These are phyloP conservation scores for Caranx ignobilis DNA, from an alignment of 2,113 vertebrate genomes.

Conservation along the genomic window DNA sequence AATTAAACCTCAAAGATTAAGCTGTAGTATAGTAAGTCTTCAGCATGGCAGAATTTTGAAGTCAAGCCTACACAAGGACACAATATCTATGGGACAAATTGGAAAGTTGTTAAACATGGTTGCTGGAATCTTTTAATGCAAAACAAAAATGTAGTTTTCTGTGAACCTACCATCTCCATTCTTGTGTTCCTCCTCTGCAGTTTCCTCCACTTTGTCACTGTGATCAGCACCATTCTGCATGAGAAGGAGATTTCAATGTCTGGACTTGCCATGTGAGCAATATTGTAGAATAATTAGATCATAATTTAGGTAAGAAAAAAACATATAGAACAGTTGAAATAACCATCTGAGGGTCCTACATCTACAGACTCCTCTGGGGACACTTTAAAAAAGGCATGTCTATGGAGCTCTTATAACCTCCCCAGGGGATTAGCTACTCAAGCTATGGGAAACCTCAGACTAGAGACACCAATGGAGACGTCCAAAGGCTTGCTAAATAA, in stretches of 20 bases:
- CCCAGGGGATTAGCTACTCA: conserved; percentile 54
- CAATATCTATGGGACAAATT: not conserved
- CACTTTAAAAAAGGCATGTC: conserved; percentile 26
- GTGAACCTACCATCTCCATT: conserved; percentile 73
- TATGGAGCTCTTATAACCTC: conserved; percentile 39
- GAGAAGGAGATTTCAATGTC: conserved; percentile 8
- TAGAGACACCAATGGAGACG: conserved; percentile 44
- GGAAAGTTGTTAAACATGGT: not conserved
- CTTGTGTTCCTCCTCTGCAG: conserved; percentile 78
- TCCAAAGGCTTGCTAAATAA: conserved; percentile 54
- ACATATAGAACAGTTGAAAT: conserved; percentile 9
- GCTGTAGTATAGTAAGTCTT: not conserved
- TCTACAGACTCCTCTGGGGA: conserved; percentile 31
- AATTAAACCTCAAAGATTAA: not conserved
- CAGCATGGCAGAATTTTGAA: not conserved
- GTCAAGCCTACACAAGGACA: not conserved
- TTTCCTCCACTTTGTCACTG: conserved; percentile 78
- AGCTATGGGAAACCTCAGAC: conserved; percentile 48
- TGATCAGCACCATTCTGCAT: conserved; percentile 84
- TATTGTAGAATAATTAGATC: not conserved
- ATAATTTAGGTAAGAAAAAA: not conserved
- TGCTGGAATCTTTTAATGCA: not conserved
- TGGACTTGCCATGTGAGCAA: not conserved
- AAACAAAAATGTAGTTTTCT: not conserved
- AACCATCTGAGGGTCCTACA: conserved; percentile 32